Evolutionary conservation across 1,140 invertebrate genomes (phyloP), one percentile per base, ranked within the genome.

Genomic region (Sweltsa coloradensis): DNA sequence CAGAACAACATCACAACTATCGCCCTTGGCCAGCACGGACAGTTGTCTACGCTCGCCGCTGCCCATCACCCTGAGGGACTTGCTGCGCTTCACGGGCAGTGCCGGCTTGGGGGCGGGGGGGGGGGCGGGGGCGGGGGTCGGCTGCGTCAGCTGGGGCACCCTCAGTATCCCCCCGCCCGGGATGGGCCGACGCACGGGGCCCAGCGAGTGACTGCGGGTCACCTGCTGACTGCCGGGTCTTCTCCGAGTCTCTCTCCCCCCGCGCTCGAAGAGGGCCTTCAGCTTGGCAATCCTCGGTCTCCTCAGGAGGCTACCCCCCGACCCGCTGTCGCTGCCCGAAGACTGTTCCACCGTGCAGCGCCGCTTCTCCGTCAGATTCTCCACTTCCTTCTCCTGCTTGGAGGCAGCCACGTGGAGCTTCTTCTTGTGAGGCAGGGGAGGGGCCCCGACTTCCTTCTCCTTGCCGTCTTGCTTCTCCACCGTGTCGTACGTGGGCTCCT

Each of bases 181-280:
- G 27, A 55, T 51, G 18, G 55, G 55, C 26, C n/a, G 11, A 39
- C 51, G 34, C 18, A 45, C 45, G 36, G 53, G 50, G 4, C 55
- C 53, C 4, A 56, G 37, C 1, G 56, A 58, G 29, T 56, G 51
- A 50, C 55, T 53, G 34, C 52, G 47, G 24, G 54, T 34, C 1
- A 55, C 51, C 37, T 39, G 31, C 19, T 42, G 44, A 24, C 14
- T n/a, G 5, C 31, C 31, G 14, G 31, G 49, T 46, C 45, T 49
- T 7, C 21, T 23, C 26, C 45, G 41, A 16, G 51, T 50, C 41
- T 50, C 55, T 24, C 51, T 27, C 36, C 43, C 46, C 41, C 53
- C 42, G 11, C 57, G 61, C 53, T 72, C 70, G 61, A 71, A 72
- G n/a, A 71, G 52, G 14, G 68, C 63, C 52, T 64, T 67, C 14